These are phyloP conservation scores for Melanargia galathea DNA, from an alignment of 2,888 invertebrate species.

Conservation along the genomic window DNA sequence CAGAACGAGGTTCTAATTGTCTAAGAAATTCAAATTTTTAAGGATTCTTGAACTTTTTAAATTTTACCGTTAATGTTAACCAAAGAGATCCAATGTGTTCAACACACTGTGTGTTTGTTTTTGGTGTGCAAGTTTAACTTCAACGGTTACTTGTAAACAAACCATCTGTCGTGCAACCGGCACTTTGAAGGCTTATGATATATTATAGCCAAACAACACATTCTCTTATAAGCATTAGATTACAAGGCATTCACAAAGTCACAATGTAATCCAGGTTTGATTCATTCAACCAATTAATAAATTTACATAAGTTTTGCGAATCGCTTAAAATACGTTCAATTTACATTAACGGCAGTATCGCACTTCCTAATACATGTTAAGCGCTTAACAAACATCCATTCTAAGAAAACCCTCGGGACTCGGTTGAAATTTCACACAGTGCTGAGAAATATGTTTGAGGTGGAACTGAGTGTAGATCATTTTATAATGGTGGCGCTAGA, in stretches of 20 bases:
- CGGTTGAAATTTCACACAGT: constrained; percentile 31
- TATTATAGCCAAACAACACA: no score
- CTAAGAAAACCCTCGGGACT: constrained; percentile 46
- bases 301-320: constrained; percentile 73
- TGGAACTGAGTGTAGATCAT: constrained; percentile 45
- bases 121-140: no score
- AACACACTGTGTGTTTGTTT: no score
- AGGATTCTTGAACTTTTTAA: no score
- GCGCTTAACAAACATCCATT: constrained; percentile 54
- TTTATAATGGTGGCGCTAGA: constrained; percentile 59
- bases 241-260: background rate
- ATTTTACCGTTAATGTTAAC: no score
- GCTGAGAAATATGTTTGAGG: constrained; percentile 27
- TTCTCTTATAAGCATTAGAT: background rate
- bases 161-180: no score
- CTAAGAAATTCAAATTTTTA: no score
- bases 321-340: constrained; percentile 70
- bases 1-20: no score
- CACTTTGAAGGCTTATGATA: no score
- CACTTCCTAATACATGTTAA: constrained; percentile 69
- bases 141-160: no score
- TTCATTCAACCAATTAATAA: constrained; percentile 53
- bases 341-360: constrained; percentile 64
- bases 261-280: constrained; percentile 13
- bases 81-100: no score